Evolutionary conservation across 2,113 vertebrate species (phyloP).

Genomic region (Prolemur simus): DNA sequence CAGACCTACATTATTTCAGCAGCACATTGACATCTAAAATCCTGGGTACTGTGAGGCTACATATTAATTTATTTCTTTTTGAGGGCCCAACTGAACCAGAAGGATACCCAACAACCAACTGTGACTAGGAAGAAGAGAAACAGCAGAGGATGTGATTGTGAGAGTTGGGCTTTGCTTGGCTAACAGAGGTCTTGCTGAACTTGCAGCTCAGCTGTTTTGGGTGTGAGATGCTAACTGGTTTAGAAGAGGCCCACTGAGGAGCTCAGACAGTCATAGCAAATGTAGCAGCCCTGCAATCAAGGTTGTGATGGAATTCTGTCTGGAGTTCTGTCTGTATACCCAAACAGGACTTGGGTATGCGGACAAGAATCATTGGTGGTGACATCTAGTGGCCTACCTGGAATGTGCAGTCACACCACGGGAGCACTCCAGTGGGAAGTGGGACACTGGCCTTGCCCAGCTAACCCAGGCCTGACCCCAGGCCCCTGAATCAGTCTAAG

Average conservation of each 20-base stretch:
- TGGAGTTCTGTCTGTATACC: neutral
- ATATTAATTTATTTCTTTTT: neutral
- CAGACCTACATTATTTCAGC: conserved; percentile 3
- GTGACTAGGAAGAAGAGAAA: neutral
- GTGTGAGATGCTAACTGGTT: neutral
- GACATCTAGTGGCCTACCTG: conserved; percentile 70
- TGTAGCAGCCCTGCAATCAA: neutral
- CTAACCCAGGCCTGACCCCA: neutral
- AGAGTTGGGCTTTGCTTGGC: neutral
- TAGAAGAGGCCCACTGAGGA: neutral
- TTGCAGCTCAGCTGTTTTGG: neutral
- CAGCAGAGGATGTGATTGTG: neutral
- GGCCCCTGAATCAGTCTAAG: neutral
- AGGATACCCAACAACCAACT: neutral
- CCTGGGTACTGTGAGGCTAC: neutral
- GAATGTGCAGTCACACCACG: neutral
- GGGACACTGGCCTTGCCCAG: neutral
- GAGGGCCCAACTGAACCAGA: neutral
- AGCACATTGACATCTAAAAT: neutral
- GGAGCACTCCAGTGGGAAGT: neutral
- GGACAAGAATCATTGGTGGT: neutral
- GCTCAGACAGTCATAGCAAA: neutral
- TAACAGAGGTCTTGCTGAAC: neutral
- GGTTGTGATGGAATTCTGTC: neutral
- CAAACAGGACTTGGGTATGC: neutral